Conservation (phyloP, 2,797 vertebrate species). For the Protonibea diacanthus region DNA sequence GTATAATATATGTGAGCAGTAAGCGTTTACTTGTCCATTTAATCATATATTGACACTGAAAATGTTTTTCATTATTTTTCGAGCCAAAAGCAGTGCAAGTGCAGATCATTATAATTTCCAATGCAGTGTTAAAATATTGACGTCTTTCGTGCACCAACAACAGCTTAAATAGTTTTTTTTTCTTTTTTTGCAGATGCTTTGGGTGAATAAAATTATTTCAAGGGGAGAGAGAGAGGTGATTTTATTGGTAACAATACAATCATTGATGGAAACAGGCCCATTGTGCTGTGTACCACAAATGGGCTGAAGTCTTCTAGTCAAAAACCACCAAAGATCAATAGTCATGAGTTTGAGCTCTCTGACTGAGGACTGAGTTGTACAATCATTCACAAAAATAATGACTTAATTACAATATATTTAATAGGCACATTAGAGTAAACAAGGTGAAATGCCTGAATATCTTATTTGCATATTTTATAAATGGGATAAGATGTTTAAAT, state of each 20-base stretch:
- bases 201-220: conserved; percentile 4
- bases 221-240: not conserved
- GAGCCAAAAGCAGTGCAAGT: not conserved
- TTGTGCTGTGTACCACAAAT: no score
- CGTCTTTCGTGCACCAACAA: not conserved
- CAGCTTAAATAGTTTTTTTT: not conserved
- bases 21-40: not conserved
- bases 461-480: not conserved
- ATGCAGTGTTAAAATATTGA: not conserved
- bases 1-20: not conserved
- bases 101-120: not conserved
- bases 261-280: no score
- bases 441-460: not conserved
- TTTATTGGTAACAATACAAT: not conserved
- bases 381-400: conserved; percentile 2
- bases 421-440: not conserved
- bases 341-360: conserved; percentile 3
- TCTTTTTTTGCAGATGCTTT: not conserved
- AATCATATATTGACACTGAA: not conserved
- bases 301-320: not conserved
- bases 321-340: conserved; percentile 16
- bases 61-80: not conserved
- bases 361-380: not conserved
- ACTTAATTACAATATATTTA: conserved; percentile 8
- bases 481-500: not conserved